phyloP scores from a whole-genome alignment of 2,888 invertebrate species.

The Xanthostigma xanthostigma region DNA sequence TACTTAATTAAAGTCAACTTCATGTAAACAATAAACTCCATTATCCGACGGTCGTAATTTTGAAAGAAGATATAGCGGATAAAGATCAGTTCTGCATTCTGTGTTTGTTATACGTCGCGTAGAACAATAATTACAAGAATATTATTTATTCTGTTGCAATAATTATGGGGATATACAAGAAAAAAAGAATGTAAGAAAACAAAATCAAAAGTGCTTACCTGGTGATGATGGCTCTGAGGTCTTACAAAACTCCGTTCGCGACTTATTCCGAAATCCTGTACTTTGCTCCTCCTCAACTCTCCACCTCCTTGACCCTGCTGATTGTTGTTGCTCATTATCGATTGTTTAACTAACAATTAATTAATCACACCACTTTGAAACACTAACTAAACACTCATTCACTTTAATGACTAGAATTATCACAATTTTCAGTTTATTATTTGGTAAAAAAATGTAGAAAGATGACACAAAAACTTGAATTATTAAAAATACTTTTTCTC shows the following conservation, averaged over 20 bases:
- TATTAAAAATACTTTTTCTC: not conserved
- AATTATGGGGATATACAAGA: too few relatives aligned
- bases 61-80: too few relatives aligned
- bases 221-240: constrained; percentile 35
- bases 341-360: not conserved
- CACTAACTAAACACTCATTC: not conserved
- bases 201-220: constrained; percentile 23
- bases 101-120: too few relatives aligned
- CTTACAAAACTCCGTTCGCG: constrained; percentile 57
- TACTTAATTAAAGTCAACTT: too few relatives aligned
- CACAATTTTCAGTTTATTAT: not conserved
- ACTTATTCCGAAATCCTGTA: constrained; percentile 32
- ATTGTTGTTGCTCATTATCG: not conserved
- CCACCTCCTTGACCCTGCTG: not conserved
- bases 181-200: not conserved
- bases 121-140: too few relatives aligned
- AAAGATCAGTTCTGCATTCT: too few relatives aligned
- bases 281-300: constrained; percentile 4
- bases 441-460: not conserved
- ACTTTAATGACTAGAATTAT: constrained; percentile 2
- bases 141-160: too few relatives aligned
- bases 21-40: too few relatives aligned
- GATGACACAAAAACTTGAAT: not conserved
- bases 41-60: too few relatives aligned
- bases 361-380: not conserved